Evolutionary conservation across 2,113 vertebrate genomes (phyloP), one percentile per base, ranked within the genome.

Genomic region (Aldabrachelys gigantea): DNA sequence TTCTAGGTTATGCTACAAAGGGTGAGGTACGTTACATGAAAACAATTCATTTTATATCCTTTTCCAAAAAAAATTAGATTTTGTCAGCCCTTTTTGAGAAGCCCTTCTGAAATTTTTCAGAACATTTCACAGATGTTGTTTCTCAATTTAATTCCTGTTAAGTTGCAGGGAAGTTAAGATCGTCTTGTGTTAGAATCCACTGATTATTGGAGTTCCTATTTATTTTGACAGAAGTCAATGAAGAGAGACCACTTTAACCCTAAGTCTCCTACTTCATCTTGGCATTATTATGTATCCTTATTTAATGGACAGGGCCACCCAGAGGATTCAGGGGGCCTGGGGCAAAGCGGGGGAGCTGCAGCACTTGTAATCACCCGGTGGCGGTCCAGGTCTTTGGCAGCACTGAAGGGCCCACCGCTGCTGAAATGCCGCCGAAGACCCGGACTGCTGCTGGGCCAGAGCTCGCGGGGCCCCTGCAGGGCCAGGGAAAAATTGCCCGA

Each of bases 101-200:
- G 83, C 85, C 96, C 87, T 97, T 97, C 97, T 97, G 93, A 97
- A 96, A 97, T 95, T 84, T 89, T 91, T 95, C 91, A 97, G 96
- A 96, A 97, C 95, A 85, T 96, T 97, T 95, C 95, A 87, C 96
- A 97, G 96, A 96, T 97, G 96, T 96, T 95, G 96, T 97, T 97
- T 96, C 96, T 88, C 93, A 95, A 96, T 96, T 96, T 97, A 95
- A 97, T 97, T 96, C 97, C 92, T 96, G 92, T 96, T 96, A 87
- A 96, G 94, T 94, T 93, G 85, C 93, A 91, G 81, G 87, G 88
- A 96, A 95, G 83, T 93, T 97, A 94, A 65, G n/a, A 89, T 65
- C 50, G 25, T 52, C 89, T 72, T 94, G 92, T 91, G 89, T n/a
- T 92, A 57, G 79, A 91, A 84, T 86, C 81, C 0, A 92, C 53